phyloP scores from a whole-genome alignment of 2,888 invertebrate genomes.

The Agonopterix arenella region DNA sequence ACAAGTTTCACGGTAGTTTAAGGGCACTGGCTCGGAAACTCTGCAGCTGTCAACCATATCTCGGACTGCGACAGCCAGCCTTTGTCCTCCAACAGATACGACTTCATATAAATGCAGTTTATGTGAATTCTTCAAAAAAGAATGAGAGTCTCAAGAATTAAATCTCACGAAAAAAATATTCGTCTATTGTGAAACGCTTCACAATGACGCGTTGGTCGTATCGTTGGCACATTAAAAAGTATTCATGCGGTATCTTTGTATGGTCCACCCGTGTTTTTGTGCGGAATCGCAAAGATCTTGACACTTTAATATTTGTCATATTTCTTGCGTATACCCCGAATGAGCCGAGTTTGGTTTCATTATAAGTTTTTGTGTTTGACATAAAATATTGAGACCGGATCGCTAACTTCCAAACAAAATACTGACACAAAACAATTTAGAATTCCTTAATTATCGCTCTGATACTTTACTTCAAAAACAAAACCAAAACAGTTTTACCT shows the following conservation, averaged over 20 bases:
- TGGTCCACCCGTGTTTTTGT: conserved; percentile 53
- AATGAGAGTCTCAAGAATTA: conserved; percentile 61
- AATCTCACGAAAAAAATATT: conserved; percentile 59
- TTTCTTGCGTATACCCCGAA: conserved; percentile 29
- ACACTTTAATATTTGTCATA: conserved; percentile 64
- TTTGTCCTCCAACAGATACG: conserved; percentile 62
- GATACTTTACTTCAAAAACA: no score
- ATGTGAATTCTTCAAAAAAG: conserved; percentile 66
- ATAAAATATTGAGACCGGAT: no score
- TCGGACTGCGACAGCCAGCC: conserved; percentile 55
- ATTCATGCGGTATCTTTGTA: conserved; percentile 72
- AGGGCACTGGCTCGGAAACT: conserved; percentile 43
- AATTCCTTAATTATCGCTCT: no score
- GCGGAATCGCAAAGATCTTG: conserved; percentile 55
- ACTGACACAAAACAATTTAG: conserved; percentile 7
- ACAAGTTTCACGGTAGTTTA: conserved; percentile 64
- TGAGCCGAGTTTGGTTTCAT: conserved; percentile 30
- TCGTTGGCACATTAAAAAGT: conserved; percentile 75
- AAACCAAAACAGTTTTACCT: no score
- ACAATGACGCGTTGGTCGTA: conserved; percentile 70
- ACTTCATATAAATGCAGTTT: conserved; percentile 75
- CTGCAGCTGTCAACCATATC: conserved; percentile 67
- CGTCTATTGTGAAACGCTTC: conserved; percentile 48
- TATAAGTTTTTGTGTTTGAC: not conserved
- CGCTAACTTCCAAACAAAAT: conserved; percentile 14